Evolutionary conservation across 1,140 invertebrate genomes (phyloP).

Genomic region (Procambarus virginalis): DNA sequence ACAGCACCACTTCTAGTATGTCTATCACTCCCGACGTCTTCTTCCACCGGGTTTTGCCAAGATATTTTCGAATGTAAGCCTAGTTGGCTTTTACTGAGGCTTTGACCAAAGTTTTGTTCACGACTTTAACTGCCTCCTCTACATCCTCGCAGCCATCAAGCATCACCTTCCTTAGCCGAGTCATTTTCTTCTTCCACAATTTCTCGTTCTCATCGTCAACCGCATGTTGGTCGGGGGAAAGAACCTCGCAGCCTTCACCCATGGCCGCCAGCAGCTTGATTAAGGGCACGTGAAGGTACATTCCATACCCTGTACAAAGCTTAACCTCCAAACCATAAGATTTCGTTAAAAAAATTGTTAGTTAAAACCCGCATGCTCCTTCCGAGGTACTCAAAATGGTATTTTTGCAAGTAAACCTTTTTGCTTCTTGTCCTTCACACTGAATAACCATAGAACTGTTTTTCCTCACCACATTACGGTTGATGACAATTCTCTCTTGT

Average conservation of each 20-base stretch:
- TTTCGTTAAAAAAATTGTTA: neutral
- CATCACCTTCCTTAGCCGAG: neutral
- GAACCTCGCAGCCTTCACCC: neutral
- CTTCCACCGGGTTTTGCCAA: neutral
- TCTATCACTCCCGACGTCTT: neutral
- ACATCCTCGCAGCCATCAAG: conserved; percentile 32
- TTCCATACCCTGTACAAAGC: neutral
- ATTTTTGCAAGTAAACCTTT: neutral
- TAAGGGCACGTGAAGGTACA: neutral
- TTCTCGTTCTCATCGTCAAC: too few relatives aligned
- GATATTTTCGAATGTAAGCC: neutral
- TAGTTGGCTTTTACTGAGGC: too few relatives aligned
- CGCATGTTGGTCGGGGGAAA: too few relatives aligned
- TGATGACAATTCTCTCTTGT: neutral
- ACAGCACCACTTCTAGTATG: neutral
- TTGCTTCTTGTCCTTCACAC: neutral
- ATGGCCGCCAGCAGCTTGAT: neutral
- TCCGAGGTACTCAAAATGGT: neutral
- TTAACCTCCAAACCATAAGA: neutral
- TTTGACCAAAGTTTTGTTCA: neutral
- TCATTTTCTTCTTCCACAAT: neutral
- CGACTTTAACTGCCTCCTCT: neutral
- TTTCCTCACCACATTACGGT: neutral
- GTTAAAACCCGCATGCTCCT: too few relatives aligned
- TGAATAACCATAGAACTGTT: neutral